Base-by-base conservation (phyloP, 2,888 invertebrate species). In the Caenorhabditis sp. region DNA sequence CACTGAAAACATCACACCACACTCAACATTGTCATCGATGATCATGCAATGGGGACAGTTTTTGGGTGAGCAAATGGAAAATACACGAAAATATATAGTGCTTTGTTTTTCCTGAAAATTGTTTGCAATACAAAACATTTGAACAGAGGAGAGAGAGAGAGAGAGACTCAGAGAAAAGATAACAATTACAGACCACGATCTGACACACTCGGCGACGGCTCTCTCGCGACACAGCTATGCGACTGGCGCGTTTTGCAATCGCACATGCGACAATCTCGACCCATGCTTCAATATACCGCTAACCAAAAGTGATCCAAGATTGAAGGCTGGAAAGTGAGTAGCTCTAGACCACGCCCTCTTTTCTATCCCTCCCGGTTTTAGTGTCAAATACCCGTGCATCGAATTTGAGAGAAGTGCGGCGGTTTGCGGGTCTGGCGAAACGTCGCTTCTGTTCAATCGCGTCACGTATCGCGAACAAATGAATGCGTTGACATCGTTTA, bases 21-120 rank as follows among this genome's bases (percentile, higher is more conserved):
- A 87, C 58, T 58, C 62, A 10, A 70, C 70, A n/a, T 93, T 94
- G 81, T 94, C 95, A 0, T 95, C 97, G 86, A 97, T 99, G 97
- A 92, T 94, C 1, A 96, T 99, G 97, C 99, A 99, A 88, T 99
- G 97, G 97, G 99, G 99, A 8, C 99, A 99, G 88, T 99, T 97
- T 90, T 88, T 97, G 50, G 84, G 82, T 83, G 51, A 54, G 43
- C 8, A 12, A 31, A 10, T 31, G 31, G 26, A 36, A 58, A 26
- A 21, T 17, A 58, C 21, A 26, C 23, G n/a, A 53, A 53, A 8
- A 37, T 37, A 14, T 6, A 55, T 55, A 24, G n/a, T 8, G 55
- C 10, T 23, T 8, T 37, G 27, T 6, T 36, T n/a, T n/a, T n/a
- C n/a, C n/a, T n/a, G n/a, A n/a, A n/a, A n/a, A n/a, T n/a, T n/a